These are phyloP conservation scores for Araneus ventricosus DNA, from an alignment of 1,140 invertebrate genomes.

Conservation along the genomic window DNA sequence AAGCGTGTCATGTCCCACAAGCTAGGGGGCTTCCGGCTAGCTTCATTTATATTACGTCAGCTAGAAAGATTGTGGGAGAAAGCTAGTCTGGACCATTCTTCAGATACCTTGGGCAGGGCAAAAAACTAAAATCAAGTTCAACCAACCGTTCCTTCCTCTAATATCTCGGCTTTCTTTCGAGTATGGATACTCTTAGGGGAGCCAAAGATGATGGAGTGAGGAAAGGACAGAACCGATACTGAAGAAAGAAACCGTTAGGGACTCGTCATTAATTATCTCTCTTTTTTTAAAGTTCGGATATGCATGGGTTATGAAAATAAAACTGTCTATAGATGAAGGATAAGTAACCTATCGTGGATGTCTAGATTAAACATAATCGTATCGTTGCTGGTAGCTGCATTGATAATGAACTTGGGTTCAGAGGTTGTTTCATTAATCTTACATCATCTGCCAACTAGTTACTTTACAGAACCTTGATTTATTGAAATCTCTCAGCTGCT, in stretches of 20 bases:
- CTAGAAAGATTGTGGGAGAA: constrained; percentile 36
- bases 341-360: neutral
- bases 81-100: neutral
- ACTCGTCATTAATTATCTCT: neutral
- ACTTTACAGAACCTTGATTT: neutral
- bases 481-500: neutral
- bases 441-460: neutral
- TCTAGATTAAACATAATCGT: constrained; percentile 13
- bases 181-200: neutral
- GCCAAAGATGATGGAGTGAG: constrained; percentile 32
- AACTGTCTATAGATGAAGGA: neutral
- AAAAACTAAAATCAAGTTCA: constrained; percentile 42
- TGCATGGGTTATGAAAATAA: neutral
- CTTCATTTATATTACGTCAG: constrained; percentile 60
- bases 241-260: neutral
- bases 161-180: constrained; percentile 31
- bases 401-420: neutral
- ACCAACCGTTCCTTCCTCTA: constrained; percentile 29
- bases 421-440: neutral
- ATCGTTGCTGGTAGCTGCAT: neutral
- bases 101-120: neutral
- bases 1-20: constrained; percentile 53
- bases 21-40: constrained; percentile 20
- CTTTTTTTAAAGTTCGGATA: neutral
- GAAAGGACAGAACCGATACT: neutral